A percentile compares a stretch with the other conserved stretches of the same genome.
Evolutionary conservation across 2,888 invertebrate genomes (phyloP).

Genomic region (Ophion slaviceki): DNA sequence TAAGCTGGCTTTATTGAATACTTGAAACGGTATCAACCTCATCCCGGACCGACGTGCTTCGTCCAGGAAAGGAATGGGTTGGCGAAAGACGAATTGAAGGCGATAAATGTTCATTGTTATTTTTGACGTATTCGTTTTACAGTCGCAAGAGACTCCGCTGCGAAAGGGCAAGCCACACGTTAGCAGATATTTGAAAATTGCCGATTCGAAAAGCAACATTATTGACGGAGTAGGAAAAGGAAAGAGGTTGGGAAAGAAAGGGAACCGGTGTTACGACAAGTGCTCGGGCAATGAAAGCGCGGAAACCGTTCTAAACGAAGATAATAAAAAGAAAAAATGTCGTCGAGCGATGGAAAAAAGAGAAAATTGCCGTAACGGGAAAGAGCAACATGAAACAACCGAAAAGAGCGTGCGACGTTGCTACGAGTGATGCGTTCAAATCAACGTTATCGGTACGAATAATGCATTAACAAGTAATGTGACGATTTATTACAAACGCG

Average conservation of each 20-base stretch:
- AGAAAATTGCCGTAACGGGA: slow-evolving; percentile 20
- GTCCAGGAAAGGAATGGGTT: slow-evolving; percentile 28
- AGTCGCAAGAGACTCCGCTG: slow-evolving; percentile 43
- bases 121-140: slow-evolving; percentile 39
- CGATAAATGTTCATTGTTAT: slow-evolving; percentile 40
- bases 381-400: slow-evolving; percentile 20
- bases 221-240: too few relatives aligned
- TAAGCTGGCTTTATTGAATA: slow-evolving; percentile 32
- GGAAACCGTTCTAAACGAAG: too few relatives aligned
- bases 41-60: slow-evolving; percentile 34
- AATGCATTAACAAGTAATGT: too few relatives aligned
- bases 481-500: too few relatives aligned
- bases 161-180: slow-evolving; percentile 15
- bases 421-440: slow-evolving; percentile 9
- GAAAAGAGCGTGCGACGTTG: slow-evolving; percentile 13
- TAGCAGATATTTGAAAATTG: too few relatives aligned
- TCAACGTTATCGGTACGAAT: too few relatives aligned
- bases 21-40: slow-evolving; percentile 39
- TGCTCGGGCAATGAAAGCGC: too few relatives aligned
- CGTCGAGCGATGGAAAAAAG: slow-evolving; percentile 25
- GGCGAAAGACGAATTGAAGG: slow-evolving; percentile 40
- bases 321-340: neutral
- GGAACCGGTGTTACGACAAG: too few relatives aligned
- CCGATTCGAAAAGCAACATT: too few relatives aligned
- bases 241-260: too few relatives aligned